These are phyloP conservation scores for Paedocypris sp. DNA, from an alignment of 2,113 vertebrate genomes.

Conservation along the genomic window DNA sequence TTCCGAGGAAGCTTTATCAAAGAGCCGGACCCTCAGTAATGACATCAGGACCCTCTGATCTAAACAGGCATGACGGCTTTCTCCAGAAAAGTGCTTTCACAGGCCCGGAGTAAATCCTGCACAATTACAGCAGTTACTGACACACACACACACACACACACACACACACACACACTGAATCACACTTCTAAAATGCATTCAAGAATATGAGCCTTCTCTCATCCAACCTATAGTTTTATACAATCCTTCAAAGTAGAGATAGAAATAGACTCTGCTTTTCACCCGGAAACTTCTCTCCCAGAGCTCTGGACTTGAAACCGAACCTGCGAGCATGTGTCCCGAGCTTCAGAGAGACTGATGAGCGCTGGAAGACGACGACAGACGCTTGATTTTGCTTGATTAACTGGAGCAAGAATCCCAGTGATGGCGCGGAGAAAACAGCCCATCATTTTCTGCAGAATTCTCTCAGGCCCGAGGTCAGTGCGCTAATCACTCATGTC, in stretches of 20 bases:
- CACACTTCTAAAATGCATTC: no score
- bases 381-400: conserved; percentile 24
- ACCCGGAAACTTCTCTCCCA: conserved; percentile 19
- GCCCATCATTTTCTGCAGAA: conserved; percentile 21
- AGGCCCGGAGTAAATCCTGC: conserved; percentile 41
- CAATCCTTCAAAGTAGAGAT: no score
- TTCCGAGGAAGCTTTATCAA: conserved; percentile 59
- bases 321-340: conserved; percentile 23
- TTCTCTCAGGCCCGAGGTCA: conserved; percentile 5
- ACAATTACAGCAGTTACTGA: conserved; percentile 9
- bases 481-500: conserved; percentile 5
- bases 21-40: conserved; percentile 53
- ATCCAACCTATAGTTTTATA: no score
- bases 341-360: conserved; percentile 29
- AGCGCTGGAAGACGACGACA: conserved; percentile 22
- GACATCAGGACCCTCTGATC: conserved; percentile 67
- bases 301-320: conserved; percentile 30
- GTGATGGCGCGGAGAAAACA: conserved; percentile 19
- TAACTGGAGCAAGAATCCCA: conserved; percentile 29
- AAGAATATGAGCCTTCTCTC: no score
- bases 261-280: no score
- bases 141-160: conserved; percentile 29
- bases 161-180: no score
- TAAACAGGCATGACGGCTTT: conserved; percentile 65
- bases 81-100: conserved; percentile 48